Evolutionary conservation across 2,113 vertebrate genomes (phyloP), one percentile per base, ranked within the genome.

Genomic region (Bubo bubo): DNA sequence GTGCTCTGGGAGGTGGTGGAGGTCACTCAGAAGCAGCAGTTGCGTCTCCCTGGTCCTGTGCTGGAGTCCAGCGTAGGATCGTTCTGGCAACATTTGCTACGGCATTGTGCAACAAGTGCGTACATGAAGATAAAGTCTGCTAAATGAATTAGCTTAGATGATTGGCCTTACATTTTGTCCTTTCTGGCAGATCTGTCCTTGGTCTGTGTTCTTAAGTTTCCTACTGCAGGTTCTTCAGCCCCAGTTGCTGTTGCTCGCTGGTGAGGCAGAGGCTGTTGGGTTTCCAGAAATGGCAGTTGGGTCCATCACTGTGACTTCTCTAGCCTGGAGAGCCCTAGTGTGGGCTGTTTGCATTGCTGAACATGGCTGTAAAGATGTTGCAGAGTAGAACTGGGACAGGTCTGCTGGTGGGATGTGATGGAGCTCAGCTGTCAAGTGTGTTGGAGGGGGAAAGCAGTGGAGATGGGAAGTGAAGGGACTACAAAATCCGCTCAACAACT

Each of bases 401-500:
- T 45, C n/a, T 43, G 12, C 27, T 55, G 43, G 19, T 79, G 55
- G 55, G 8, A 53, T 86, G 58, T 39, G 59, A 27, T 14, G 27
- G 47, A 93, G 30, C 62, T 70, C 32, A 18, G 8, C 64, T 79
- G 13, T 60, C 8, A 47, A 63, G 47, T 26, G 41, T 39, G 16
- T 82, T 68, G 14, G 32, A 39, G 26, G 41, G 26, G 12, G 22
- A 72, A 85, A 53, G 2, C 9, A 41, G 20, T 26, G 59, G 55
- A 45, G 43, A 3, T 19, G 9, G 45, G 47, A 77, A 56, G 32
- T 26, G 32, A 70, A 50, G 53, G 37, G 27, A 35, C 41, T 67
- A 27, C 4, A 35, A 66, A 84, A 72, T 47, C 21, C 0, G 0
- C 30, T 49, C 23, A 59, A 0, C 0, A 0, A 12, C 6, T 64